Conservation (phyloP, 2,797 vertebrate genomes). For the Falco novaeseelandiae region DNA sequence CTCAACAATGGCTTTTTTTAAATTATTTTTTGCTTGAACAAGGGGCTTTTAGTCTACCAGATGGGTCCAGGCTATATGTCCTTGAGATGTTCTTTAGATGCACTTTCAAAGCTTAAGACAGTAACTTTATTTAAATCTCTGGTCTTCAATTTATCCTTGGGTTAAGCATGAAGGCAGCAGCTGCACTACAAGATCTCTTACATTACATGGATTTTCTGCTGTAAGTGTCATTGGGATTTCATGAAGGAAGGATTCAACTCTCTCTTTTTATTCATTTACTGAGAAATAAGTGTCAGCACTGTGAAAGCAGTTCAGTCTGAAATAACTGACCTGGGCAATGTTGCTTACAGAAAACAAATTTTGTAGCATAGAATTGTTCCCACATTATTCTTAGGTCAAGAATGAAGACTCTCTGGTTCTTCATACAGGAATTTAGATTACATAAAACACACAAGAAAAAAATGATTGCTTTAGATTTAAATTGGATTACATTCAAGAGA, state of each 20-base stretch:
- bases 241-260: neutral
- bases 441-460: neutral
- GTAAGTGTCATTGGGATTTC: neutral
- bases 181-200: neutral
- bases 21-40: neutral
- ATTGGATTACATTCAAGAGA: neutral
- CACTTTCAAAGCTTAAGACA: neutral
- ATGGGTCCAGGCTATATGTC: neutral
- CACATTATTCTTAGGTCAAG: neutral
- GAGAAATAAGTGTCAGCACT: neutral
- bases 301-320: neutral
- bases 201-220: neutral
- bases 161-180: slow-evolving; percentile 20
- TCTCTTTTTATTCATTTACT: neutral
- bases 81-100: neutral
- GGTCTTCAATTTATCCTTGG: neutral
- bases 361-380: neutral
- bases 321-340: neutral
- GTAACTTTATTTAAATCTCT: neutral
- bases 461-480: slow-evolving; percentile 12
- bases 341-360: neutral
- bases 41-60: neutral
- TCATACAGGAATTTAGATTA: neutral
- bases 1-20: neutral
- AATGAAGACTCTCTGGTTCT: neutral